These are phyloP conservation scores for Drosophila prolongata DNA, from an alignment of 2,888 invertebrate species.

Conservation along the genomic window DNA sequence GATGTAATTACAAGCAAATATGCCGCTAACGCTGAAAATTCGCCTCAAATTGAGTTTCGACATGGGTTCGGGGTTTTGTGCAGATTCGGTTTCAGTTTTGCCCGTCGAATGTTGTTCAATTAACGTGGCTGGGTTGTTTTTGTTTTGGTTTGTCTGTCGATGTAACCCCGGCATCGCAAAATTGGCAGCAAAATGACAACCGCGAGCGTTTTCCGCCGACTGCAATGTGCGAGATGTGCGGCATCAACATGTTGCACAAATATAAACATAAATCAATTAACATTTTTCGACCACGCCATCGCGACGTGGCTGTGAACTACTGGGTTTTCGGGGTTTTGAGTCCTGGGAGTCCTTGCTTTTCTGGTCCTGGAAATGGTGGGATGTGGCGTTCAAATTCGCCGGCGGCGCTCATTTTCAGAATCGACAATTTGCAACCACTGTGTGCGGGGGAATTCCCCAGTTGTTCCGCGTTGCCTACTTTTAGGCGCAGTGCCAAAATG, in stretches of 20 bases:
- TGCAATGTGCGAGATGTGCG: slow-evolving; percentile 24
- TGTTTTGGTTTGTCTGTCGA: slow-evolving; percentile 65
- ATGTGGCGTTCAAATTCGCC: slow-evolving; percentile 41
- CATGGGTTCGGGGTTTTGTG: slow-evolving; percentile 3
- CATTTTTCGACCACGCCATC: slow-evolving; percentile 54
- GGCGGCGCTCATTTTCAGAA: slow-evolving; percentile 55
- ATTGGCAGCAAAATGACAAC: slow-evolving; percentile 52
- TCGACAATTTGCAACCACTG: slow-evolving; percentile 65
- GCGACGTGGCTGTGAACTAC: slow-evolving; percentile 3
- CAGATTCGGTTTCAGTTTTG: slow-evolving; percentile 16
- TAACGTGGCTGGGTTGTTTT: slow-evolving; percentile 68
- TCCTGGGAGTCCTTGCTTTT: slow-evolving; percentile 8
- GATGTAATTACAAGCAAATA: slow-evolving; percentile 75
- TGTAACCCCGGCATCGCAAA: neutral
- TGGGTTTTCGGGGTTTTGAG: neutral
- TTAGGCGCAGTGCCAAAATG: slow-evolving; percentile 50
- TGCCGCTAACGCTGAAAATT: slow-evolving; percentile 65
- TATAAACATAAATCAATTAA: slow-evolving; percentile 80
- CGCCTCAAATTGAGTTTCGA: slow-evolving; percentile 64
- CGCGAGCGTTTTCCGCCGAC: slow-evolving; percentile 67
- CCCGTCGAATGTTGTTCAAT: slow-evolving; percentile 76
- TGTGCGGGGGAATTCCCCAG: neutral
- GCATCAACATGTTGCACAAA: slow-evolving; percentile 78
- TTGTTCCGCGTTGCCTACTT: slow-evolving; percentile 57
- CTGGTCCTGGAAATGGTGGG: slow-evolving; percentile 7